phyloP scores from a whole-genome alignment of 2,888 invertebrate species.

The Hypsopygia costalis region DNA sequence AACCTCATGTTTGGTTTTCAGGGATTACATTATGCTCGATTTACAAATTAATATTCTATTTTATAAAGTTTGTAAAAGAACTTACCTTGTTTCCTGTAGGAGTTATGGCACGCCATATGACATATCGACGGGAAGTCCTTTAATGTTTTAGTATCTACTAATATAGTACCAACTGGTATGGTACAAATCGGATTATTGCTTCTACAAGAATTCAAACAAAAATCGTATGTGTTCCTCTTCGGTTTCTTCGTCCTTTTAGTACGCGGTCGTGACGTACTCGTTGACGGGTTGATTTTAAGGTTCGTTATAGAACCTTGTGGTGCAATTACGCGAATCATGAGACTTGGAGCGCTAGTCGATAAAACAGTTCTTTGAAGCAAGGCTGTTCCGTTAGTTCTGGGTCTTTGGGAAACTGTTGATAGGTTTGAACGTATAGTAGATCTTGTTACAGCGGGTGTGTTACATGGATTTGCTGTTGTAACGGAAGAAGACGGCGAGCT shows the following conservation, averaged over 20 bases:
- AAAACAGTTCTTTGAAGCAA: slow-evolving; percentile 10
- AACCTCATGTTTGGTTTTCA: too few species aligned
- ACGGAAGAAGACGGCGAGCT: slow-evolving; percentile 9
- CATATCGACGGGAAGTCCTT: slow-evolving; percentile 70
- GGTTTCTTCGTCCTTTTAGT: slow-evolving; percentile 36
- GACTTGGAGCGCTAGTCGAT: slow-evolving; percentile 17
- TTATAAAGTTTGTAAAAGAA: background rate
- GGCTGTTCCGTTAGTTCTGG: background rate
- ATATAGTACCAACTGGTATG: slow-evolving; percentile 43
- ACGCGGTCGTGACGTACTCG: slow-evolving; percentile 35
- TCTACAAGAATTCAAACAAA: slow-evolving; percentile 53
- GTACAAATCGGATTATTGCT: slow-evolving; percentile 60
- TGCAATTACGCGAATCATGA: slow-evolving; percentile 55
- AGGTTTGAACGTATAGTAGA: background rate
- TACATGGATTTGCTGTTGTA: slow-evolving; percentile 3
- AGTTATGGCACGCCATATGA: slow-evolving; percentile 72
- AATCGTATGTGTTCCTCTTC: slow-evolving; percentile 54
- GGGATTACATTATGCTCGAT: too few species aligned
- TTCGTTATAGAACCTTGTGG: slow-evolving; percentile 59
- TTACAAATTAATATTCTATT: too few species aligned
- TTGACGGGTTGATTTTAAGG: slow-evolving; percentile 48
- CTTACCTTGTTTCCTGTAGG: slow-evolving; percentile 62
- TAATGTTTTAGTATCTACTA: slow-evolving; percentile 52
- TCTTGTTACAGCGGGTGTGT: background rate
- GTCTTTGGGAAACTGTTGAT: background rate